phyloP scores from a whole-genome alignment of 2,113 vertebrate species.

The Pipra filicauda region DNA sequence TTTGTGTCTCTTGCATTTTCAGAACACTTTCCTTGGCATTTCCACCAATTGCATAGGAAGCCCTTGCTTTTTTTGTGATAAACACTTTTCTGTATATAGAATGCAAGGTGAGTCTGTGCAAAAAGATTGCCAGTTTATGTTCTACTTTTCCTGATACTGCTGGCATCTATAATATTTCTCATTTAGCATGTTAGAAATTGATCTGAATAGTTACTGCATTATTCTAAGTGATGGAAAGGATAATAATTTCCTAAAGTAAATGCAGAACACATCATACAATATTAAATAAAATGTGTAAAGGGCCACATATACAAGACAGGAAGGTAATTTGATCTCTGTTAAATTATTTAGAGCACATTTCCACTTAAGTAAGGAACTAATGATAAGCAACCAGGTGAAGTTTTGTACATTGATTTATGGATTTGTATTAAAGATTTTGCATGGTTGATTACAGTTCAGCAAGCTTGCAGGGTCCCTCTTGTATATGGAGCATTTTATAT shows the following conservation, averaged over 20 bases:
- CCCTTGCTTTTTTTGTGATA: neutral
- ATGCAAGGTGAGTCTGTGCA: neutral
- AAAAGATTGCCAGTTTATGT: neutral
- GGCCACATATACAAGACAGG: neutral
- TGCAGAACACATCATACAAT: neutral
- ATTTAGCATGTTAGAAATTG: neutral
- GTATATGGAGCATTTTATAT: neutral
- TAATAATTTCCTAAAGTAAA: constrained; percentile 44
- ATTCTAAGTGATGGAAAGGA: constrained; percentile 28
- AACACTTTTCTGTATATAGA: neutral
- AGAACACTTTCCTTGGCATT: neutral
- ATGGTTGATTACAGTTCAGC: constrained; percentile 10
- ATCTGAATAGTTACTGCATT: neutral
- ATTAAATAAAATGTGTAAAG: constrained; percentile 41
- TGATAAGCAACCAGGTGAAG: constrained; percentile 36
- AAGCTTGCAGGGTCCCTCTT: neutral
- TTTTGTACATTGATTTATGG: constrained; percentile 25
- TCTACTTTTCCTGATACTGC: neutral
- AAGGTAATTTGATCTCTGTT: constrained; percentile 46
- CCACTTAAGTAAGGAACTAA: constrained; percentile 51
- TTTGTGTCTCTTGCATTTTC: neutral
- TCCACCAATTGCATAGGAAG: neutral
- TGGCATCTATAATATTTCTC: neutral
- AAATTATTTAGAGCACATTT: constrained; percentile 52
- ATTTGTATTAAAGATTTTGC: constrained; percentile 43